Conservation (phyloP, 2,113 vertebrate species). For the Sarotherodon lohbergeri region DNA sequence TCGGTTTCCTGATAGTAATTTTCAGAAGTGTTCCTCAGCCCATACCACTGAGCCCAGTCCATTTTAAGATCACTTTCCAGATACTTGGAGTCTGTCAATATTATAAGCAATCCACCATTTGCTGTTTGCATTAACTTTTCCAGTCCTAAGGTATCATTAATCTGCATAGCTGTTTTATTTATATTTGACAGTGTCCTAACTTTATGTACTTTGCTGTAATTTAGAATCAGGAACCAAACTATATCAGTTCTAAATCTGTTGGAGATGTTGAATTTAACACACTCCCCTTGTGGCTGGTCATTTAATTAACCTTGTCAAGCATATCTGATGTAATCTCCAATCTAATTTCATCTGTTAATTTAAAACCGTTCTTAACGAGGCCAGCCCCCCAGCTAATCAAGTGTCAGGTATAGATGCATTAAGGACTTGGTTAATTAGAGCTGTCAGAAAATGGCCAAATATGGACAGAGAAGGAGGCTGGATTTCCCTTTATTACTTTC, state of each 20-base stretch:
- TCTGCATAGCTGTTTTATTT: not conserved
- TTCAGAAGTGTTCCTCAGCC: not conserved
- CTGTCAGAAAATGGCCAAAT: conserved; percentile 61
- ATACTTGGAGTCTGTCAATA: not conserved
- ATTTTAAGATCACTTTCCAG: not conserved
- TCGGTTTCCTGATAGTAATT: not conserved
- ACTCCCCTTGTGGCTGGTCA: conserved; percentile 51
- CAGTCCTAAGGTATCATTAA: not conserved
- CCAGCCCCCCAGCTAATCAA: conserved; percentile 65
- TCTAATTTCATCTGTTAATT: conserved; percentile 70
- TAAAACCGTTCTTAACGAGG: conserved; percentile 60
- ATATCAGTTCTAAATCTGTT: conserved; percentile 25
- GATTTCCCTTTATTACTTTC: conserved; percentile 52
- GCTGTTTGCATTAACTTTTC: not conserved
- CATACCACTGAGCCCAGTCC: not conserved
- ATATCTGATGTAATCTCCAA: conserved; percentile 53
- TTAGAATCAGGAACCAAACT: not conserved
- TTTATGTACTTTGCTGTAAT: not conserved
- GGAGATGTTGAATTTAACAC: conserved; percentile 21
- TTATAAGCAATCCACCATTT: not conserved
- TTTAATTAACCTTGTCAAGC: conserved; percentile 69
- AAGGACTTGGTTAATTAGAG: conserved; percentile 65
- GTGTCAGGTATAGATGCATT: conserved; percentile 48
- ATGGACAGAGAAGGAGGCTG: conserved; percentile 12
- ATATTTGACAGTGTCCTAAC: not conserved